These are phyloP conservation scores for Takifugu rubripes DNA, from an alignment of 2,797 vertebrate genomes.

Conservation along the genomic window DNA sequence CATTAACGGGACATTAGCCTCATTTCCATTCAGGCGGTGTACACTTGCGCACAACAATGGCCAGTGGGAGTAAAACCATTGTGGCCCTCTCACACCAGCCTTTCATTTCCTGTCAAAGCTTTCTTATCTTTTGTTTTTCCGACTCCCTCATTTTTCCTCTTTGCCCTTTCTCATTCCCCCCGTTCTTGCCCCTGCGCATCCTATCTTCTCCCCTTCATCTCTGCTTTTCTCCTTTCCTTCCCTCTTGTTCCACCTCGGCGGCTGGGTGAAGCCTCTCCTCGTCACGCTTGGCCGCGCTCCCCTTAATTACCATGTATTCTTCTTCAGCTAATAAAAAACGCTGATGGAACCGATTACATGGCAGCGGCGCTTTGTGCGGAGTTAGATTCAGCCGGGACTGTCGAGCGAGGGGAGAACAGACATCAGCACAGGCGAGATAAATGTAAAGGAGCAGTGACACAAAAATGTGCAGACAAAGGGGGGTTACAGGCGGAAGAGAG, in stretches of 20 bases:
- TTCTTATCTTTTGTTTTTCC: conserved; percentile 55
- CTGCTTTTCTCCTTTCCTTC: conserved; percentile 55
- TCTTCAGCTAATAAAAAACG: conserved; percentile 79
- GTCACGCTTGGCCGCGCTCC: conserved; percentile 67
- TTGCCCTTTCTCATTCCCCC: conserved; percentile 53
- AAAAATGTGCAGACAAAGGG: conserved; percentile 36
- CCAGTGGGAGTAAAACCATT: conserved; percentile 52
- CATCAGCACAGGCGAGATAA: conserved; percentile 14
- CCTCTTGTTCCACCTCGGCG: conserved; percentile 68
- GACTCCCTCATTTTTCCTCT: conserved; percentile 41
- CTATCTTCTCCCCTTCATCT: conserved; percentile 36
- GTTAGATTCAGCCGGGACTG: conserved; percentile 52
- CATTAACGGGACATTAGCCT: conserved; percentile 75
- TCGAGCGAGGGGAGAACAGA: conserved; percentile 37
- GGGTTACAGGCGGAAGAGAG: conserved; percentile 8
- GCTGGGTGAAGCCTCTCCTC: conserved; percentile 66
- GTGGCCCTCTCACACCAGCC: conserved; percentile 65
- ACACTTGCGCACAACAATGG: conserved; percentile 50
- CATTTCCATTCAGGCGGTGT: conserved; percentile 68
- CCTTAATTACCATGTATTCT: conserved; percentile 82
- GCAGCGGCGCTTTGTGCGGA: conserved; percentile 58
- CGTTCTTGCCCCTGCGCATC: conserved; percentile 47
- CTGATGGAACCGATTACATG: conserved; percentile 80
- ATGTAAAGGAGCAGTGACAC: conserved; percentile 9
- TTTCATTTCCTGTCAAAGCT: conserved; percentile 74